Base-by-base conservation (phyloP, 2,888 invertebrate genomes). In the Teinopalpus imperialis region DNA sequence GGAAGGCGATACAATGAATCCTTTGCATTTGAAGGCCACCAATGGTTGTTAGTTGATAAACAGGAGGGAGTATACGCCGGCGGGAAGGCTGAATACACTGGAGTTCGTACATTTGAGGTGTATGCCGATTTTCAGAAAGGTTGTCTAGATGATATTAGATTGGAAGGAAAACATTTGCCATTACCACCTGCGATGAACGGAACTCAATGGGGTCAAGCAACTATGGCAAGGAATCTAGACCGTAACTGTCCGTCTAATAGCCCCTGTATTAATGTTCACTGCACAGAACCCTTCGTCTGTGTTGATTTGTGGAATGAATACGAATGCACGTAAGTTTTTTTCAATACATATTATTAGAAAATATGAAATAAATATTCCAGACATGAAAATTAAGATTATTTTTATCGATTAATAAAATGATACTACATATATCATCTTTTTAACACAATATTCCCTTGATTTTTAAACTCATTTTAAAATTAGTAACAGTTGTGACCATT, bases 281-380 rank as follows among this genome's bases (percentile, higher is more conserved):
- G 98, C 72, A 95, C 95, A 0, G 95, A 95, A 68, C 97, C 96
- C 6, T 97, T 97, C 77, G 97, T 97, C 68, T 98, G 98, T 83
- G 95, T 97, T 54, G 98, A 97, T 85, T 92, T 98, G 7, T 99
- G 99, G 98, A 98, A 98, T 80, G 96, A 97, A 82, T 97, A 97
- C 70, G 98, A 98, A 79, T 99, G 99, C 97, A 97, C 98, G 97
- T 99, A 89, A 94, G 97, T 94, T 74, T 61, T 39, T 32, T 23
- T 27, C n/a, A n/a, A n/a, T n/a, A n/a, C n/a, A n/a, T n/a, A n/a
- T n/a, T n/a, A n/a, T n/a, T n/a, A n/a, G n/a, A n/a, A n/a, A n/a
- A n/a, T n/a, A n/a, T n/a, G n/a, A n/a, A n/a, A n/a, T n/a, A n/a
- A n/a, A n/a, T n/a, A n/a, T n/a, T n/a, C n/a, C n/a, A n/a, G n/a